Percentiles rank a stretch among this genome's conserved stretches.
Conservation (phyloP, 1,140 invertebrate genomes). For the Zaprionus inermis region DNA sequence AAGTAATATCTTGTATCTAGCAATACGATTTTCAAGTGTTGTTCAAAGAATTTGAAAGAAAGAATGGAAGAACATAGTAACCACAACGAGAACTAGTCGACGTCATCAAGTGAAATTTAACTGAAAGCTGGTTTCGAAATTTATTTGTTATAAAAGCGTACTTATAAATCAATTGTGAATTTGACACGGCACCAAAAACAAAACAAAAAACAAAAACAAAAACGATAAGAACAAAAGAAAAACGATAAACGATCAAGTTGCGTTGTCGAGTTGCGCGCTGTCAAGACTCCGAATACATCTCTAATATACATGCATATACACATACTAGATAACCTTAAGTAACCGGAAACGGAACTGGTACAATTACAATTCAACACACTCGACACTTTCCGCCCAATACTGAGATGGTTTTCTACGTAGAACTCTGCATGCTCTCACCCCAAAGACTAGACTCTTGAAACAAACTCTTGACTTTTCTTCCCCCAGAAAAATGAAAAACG, state of each 20-base stretch:
- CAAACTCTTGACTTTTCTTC: conserved; percentile 26
- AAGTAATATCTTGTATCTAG: conserved; percentile 67
- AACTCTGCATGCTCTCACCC: conserved; percentile 56
- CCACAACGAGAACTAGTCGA: conserved; percentile 72
- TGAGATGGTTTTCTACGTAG: conserved; percentile 31
- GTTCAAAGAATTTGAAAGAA: conserved; percentile 44
- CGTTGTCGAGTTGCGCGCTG: conserved; percentile 41
- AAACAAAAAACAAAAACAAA: not conserved
- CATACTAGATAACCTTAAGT: conserved; percentile 25
- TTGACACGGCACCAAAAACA: conserved; percentile 49
- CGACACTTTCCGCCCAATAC: conserved; percentile 75
- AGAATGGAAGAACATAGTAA: conserved; percentile 26
- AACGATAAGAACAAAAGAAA: not conserved
- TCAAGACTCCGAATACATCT: conserved; percentile 34
- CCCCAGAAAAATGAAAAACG: conserved; percentile 22
- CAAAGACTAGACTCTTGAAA: conserved; percentile 60
- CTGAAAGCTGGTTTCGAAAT: conserved; percentile 80
- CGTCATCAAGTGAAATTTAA: conserved; percentile 71
- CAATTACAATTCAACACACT: conserved; percentile 51
- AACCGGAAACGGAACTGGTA: conserved; percentile 44
- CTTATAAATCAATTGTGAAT: conserved; percentile 61
- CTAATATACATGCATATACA: conserved; percentile 10
- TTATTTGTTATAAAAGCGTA: conserved; percentile 59
- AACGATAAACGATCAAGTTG: not conserved
- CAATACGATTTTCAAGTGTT: conserved; percentile 69